phyloP scores from a whole-genome alignment of 2,113 vertebrate species.

The Rhea pennata region DNA sequence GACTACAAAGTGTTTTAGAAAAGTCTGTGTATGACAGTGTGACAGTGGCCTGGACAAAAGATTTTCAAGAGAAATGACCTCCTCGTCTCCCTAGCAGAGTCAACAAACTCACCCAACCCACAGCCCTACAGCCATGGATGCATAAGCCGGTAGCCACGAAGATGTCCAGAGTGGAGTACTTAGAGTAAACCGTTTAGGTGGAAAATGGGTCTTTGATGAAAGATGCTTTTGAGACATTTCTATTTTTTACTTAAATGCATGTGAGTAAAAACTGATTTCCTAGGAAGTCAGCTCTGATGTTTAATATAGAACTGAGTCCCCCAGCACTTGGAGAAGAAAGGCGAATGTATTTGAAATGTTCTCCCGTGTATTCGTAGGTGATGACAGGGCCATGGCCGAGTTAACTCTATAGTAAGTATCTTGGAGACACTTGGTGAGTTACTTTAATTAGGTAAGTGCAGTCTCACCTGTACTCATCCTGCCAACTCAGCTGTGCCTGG shows the following conservation, averaged over 20 bases:
- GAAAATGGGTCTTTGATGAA: neutral
- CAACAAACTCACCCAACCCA: neutral
- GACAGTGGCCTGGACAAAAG: neutral
- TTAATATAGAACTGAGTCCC: neutral
- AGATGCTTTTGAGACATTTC: neutral
- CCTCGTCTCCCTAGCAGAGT: neutral
- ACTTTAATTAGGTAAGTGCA: neutral
- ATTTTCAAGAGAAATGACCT: neutral
- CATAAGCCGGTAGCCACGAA: neutral
- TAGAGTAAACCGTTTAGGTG: neutral
- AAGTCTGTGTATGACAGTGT: neutral
- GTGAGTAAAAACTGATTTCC: neutral
- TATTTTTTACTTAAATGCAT: rapidly evolving
- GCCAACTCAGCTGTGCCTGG: neutral
- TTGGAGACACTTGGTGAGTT: neutral
- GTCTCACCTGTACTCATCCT: neutral
- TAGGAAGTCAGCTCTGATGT: rapidly evolving
- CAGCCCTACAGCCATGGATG: neutral
- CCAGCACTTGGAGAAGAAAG: neutral
- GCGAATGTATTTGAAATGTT: neutral
- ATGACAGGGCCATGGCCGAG: neutral
- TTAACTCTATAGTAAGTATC: neutral
- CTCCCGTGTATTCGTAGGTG: neutral
- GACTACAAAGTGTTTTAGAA: neutral
- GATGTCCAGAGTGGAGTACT: neutral